These are phyloP conservation scores for Oncorhynchus keta DNA, from an alignment of 2,113 vertebrate genomes.

Conservation along the genomic window DNA sequence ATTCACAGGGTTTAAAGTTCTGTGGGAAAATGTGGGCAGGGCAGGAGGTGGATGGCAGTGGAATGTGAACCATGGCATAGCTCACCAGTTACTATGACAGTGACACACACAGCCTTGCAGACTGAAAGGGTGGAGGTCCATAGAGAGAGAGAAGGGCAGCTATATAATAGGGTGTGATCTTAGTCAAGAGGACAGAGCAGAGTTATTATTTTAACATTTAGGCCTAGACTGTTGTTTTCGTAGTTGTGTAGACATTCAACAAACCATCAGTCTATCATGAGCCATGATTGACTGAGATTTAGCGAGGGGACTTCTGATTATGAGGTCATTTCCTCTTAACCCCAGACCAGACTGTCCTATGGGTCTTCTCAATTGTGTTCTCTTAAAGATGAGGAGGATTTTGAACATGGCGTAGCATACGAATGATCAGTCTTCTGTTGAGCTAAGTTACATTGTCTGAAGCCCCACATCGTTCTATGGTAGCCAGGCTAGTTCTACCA, in stretches of 20 bases:
- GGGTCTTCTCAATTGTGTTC: background rate
- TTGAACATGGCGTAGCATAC: background rate
- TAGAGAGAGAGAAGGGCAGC: slow-evolving; percentile 42
- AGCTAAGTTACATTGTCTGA: background rate
- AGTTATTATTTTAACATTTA: background rate
- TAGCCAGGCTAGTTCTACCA: too few species aligned
- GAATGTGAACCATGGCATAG: slow-evolving; percentile 66
- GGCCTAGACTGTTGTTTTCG: slow-evolving; percentile 15
- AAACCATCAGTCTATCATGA: background rate
- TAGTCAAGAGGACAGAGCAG: background rate
- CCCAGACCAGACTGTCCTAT: background rate
- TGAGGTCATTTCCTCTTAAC: background rate
- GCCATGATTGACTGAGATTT: background rate
- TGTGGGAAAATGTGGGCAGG: slow-evolving; percentile 73
- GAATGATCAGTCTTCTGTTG: background rate
- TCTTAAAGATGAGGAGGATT: background rate
- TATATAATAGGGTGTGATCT: slow-evolving; percentile 39
- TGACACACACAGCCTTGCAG: slow-evolving; percentile 59
- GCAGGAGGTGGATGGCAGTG: slow-evolving; percentile 69
- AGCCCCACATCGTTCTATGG: background rate
- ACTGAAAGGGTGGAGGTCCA: slow-evolving; percentile 64
- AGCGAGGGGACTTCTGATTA: background rate
- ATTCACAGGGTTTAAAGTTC: slow-evolving; percentile 74
- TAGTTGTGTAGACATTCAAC: slow-evolving; percentile 13
- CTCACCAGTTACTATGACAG: slow-evolving; percentile 64